Percentiles rank a stretch among this genome's conserved stretches.
Evolutionary conservation across 2,888 invertebrate species (phyloP).

Genomic region (Lochmaea capreae): DNA sequence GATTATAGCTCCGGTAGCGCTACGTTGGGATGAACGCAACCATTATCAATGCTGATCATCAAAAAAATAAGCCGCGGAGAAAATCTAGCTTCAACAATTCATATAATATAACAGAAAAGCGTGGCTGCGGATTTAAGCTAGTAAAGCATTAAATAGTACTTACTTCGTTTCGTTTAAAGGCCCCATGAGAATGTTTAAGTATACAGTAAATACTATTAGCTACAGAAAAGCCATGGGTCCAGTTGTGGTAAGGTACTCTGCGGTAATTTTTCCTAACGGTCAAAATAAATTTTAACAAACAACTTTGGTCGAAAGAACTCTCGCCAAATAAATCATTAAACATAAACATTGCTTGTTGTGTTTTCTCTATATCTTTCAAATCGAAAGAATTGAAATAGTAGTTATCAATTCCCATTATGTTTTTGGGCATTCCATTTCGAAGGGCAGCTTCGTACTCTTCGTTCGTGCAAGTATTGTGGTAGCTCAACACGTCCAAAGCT

Average conservation of each 20-base stretch:
- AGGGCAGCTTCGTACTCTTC: slow-evolving; percentile 69
- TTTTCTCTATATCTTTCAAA: slow-evolving; percentile 79
- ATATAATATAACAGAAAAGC: no score
- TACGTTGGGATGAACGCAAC: no score
- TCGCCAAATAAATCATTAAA: slow-evolving; percentile 77
- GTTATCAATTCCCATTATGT: slow-evolving; percentile 65
- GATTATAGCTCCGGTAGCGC: no score
- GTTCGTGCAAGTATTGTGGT: slow-evolving; percentile 83
- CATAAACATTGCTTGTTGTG: slow-evolving; percentile 79
- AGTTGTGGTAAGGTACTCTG: slow-evolving; percentile 87
- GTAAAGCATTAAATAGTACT: slow-evolving; percentile 42
- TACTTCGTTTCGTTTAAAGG: slow-evolving; percentile 74
- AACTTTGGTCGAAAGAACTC: slow-evolving; percentile 74
- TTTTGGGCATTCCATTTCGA: slow-evolving; percentile 54
- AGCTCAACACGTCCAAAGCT: slow-evolving; percentile 78
- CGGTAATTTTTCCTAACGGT: slow-evolving; percentile 89
- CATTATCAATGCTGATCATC: no score
- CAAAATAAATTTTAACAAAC: slow-evolving; percentile 78
- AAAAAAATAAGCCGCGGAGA: no score
- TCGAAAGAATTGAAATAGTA: slow-evolving; percentile 80
- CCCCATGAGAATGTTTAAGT: slow-evolving; percentile 69
- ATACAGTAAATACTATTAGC: slow-evolving; percentile 86
- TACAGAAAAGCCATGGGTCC: slow-evolving; percentile 89
- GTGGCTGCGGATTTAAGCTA: no score
- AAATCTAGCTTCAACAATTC: no score